Evolutionary conservation across 1,140 invertebrate species (phyloP).

Genomic region (Nephila pilipes): DNA sequence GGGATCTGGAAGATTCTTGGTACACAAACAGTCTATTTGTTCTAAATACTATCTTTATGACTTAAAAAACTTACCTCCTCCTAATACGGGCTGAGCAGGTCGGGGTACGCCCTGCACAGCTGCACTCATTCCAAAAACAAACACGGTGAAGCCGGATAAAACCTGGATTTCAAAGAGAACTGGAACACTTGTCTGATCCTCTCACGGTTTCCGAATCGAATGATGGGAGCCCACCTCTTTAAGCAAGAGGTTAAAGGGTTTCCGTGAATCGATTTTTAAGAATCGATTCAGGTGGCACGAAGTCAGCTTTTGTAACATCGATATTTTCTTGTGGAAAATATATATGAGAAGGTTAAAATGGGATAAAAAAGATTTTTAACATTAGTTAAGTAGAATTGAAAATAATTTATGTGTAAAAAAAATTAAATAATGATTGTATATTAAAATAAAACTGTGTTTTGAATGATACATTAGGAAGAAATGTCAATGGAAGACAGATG

Average conservation of each 20-base stretch:
- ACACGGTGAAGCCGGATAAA: conserved; percentile 72
- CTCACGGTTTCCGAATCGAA: neutral
- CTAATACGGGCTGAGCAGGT: conserved; percentile 67
- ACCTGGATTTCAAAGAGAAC: conserved; percentile 8
- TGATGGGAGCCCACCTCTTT: neutral
- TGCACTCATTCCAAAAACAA: conserved; percentile 75
- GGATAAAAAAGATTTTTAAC: neutral
- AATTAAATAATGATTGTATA: too few relatives aligned
- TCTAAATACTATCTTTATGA: neutral
- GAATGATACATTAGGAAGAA: too few relatives aligned
- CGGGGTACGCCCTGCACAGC: conserved; percentile 74
- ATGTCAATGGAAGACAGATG: too few relatives aligned
- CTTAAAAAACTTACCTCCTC: conserved; percentile 48
- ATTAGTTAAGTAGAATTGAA: neutral
- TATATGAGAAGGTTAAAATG: too few relatives aligned
- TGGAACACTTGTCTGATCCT: neutral
- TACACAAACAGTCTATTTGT: neutral
- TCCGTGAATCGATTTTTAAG: conserved; percentile 17
- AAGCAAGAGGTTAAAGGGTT: conserved; percentile 25
- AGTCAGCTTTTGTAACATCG: neutral
- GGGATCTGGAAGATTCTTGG: neutral
- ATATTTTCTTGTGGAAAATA: neutral
- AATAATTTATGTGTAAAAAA: neutral
- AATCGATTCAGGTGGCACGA: conserved; percentile 12
- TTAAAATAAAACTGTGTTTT: too few relatives aligned